These are phyloP conservation scores for Halcyon badia DNA, from an alignment of 2,797 vertebrate genomes.

Conservation along the genomic window DNA sequence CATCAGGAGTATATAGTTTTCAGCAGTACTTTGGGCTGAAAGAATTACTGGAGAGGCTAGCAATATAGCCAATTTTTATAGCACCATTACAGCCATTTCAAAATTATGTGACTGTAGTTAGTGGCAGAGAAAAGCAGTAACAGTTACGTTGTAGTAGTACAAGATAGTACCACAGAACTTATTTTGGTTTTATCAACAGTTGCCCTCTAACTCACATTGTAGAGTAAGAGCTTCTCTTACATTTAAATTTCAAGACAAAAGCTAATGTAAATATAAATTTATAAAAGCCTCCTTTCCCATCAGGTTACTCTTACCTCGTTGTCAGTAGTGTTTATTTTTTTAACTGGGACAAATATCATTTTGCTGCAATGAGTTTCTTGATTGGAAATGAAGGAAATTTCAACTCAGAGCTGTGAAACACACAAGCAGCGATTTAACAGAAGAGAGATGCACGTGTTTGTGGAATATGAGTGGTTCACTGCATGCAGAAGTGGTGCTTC, in stretches of 20 bases:
- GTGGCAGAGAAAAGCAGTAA: not conserved
- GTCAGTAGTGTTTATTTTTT: not conserved
- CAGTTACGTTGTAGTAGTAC: not conserved
- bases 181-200: not conserved
- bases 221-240: not conserved
- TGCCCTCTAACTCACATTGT: not conserved
- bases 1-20: not conserved
- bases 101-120: not conserved
- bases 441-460: not conserved
- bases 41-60: not conserved
- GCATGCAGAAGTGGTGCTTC: not conserved
- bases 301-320: not conserved
- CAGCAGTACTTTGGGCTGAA: not conserved
- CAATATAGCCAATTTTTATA: not conserved
- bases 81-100: not conserved
- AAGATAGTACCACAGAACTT: not conserved
- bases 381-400: not conserved
- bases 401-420: not conserved
- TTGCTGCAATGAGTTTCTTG: not conserved
- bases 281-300: not conserved
- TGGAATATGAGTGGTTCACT: not conserved
- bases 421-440: not conserved
- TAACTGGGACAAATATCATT: not conserved
- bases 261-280: not conserved
- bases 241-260: not conserved